A percentile compares a stretch with the other conserved stretches of the same genome.
phyloP scores from a whole-genome alignment of 2,888 invertebrate species.

The Argynnis bischoffii region DNA sequence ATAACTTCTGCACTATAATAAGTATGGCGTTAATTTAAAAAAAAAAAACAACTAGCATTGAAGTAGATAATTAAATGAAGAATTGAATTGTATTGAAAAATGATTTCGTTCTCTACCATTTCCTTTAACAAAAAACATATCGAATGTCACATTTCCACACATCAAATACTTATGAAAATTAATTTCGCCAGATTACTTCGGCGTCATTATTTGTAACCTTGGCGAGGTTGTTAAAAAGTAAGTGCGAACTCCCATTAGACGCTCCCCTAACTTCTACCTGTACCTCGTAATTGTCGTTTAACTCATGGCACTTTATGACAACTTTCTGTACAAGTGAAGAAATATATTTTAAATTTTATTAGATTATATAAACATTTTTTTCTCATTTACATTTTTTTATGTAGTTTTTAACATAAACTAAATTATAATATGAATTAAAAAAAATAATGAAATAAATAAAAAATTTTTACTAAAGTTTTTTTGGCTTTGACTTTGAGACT shows the following conservation, averaged over 20 bases:
- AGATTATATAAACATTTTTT: background rate
- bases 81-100: too few species aligned
- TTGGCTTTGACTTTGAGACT: too few species aligned
- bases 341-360: conserved; percentile 5
- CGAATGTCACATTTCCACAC: background rate
- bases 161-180: conserved; percentile 21
- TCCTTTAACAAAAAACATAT: too few species aligned
- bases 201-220: conserved; percentile 35
- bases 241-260: conserved; percentile 56
- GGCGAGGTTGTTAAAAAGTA: conserved; percentile 72
- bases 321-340: conserved; percentile 10
- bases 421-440: too few species aligned
- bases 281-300: conserved; percentile 43
- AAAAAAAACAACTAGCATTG: background rate
- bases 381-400: background rate
- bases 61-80: background rate
- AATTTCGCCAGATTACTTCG: conserved; percentile 25
- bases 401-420: too few species aligned
- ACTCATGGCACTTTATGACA: conserved; percentile 25
- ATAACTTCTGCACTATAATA: too few species aligned
- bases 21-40: background rate
- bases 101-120: too few species aligned
- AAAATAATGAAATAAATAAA: too few species aligned
- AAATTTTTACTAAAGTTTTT: too few species aligned
- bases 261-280: conserved; percentile 46